A percentile compares a stretch with the other conserved stretches of the same genome.
Conservation (phyloP, 1,140 invertebrate species). For the Drosophila eugracilis region DNA sequence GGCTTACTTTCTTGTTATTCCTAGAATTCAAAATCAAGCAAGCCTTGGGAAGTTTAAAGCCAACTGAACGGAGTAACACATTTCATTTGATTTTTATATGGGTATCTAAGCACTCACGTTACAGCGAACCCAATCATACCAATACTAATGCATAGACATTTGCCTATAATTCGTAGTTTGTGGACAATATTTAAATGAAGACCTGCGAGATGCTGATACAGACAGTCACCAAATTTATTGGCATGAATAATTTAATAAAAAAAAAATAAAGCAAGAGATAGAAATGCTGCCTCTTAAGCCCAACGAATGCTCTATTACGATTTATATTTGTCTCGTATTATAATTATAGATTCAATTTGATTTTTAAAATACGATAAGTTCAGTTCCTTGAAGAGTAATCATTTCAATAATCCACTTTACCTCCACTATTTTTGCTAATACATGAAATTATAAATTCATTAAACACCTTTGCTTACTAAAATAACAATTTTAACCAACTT, state of each 20-base stretch:
- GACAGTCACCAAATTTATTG: not conserved
- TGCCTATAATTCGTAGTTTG: not conserved
- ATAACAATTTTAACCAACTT: not conserved
- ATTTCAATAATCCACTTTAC: too few relatives aligned
- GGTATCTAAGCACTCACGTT: constrained; percentile 8
- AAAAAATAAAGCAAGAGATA: not conserved
- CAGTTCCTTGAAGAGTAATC: too few relatives aligned
- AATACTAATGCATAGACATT: constrained; percentile 11
- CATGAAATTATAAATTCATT: too few relatives aligned
- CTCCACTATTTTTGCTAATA: too few relatives aligned
- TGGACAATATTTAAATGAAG: constrained; percentile 7
- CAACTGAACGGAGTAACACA: not conserved
- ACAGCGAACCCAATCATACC: constrained; percentile 9
- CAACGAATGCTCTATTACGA: too few relatives aligned
- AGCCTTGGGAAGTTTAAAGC: constrained; percentile 1
- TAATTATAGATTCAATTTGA: too few relatives aligned
- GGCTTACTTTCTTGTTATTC: not conserved
- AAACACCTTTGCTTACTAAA: too few relatives aligned
- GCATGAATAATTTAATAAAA: constrained; percentile 40
- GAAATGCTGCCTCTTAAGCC: too few relatives aligned
- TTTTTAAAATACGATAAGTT: too few relatives aligned
- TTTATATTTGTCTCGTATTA: too few relatives aligned
- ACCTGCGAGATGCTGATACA: constrained; percentile 5
- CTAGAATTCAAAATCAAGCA: not conserved
- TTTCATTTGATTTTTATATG: constrained; percentile 22